Evolutionary conservation across 2,888 invertebrate genomes (phyloP).

Genomic region (Cremastobaeus sp.): DNA sequence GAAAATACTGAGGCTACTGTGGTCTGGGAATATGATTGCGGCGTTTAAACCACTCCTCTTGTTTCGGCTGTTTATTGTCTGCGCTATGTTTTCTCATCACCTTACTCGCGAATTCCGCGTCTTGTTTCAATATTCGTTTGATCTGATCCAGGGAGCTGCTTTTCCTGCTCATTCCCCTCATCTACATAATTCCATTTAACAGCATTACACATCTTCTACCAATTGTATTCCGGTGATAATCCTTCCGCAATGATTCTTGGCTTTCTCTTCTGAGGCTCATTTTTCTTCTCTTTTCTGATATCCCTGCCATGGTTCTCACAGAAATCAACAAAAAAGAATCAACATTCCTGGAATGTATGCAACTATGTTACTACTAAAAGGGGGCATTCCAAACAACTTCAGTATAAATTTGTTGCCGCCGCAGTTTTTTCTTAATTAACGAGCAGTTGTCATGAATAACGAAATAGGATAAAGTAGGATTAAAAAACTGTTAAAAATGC

Average conservation of each 20-base stretch:
- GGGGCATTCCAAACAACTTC: constrained; percentile 2
- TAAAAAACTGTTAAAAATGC: no score
- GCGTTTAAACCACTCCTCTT: constrained; percentile 28
- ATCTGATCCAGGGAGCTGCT: constrained; percentile 16
- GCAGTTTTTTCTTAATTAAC: no score
- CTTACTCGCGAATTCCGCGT: constrained; percentile 2
- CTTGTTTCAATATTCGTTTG: constrained; percentile 11
- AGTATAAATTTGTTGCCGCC: constrained; percentile 19
- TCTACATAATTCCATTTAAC: constrained; percentile 33
- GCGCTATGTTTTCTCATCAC: constrained; percentile 41
- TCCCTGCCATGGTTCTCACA: constrained; percentile 25
- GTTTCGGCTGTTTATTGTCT: constrained; percentile 41
- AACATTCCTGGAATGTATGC: constrained; percentile 38
- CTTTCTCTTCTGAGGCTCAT: constrained; percentile 10
- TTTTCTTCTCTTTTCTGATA: constrained; percentile 9
- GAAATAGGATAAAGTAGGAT: no score
- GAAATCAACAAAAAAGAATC: constrained; percentile 20
- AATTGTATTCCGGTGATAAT: constrained; percentile 30
- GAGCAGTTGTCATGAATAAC: constrained; percentile 1
- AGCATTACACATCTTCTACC: constrained; percentile 18
- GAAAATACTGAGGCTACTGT: constrained; percentile 9
- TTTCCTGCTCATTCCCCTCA: constrained; percentile 14
- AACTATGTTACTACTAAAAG: constrained; percentile 28
- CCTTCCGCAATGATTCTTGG: constrained; percentile 12
- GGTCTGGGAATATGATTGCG: constrained; percentile 26